These are phyloP conservation scores for Brachypalpus laphriformis DNA, from an alignment of 2,888 invertebrate genomes.

Conservation along the genomic window DNA sequence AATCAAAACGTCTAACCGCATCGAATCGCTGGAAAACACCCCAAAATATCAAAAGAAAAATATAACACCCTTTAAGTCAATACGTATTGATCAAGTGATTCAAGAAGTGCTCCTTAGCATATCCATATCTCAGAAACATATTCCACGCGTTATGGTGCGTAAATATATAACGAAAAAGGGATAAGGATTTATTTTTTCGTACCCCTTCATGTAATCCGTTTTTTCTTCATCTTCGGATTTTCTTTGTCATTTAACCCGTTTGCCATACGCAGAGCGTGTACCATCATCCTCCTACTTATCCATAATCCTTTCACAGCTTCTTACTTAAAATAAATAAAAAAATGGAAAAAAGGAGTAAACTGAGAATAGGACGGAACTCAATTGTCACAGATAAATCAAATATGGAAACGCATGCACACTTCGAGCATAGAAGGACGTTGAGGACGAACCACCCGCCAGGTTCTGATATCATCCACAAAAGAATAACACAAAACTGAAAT, in stretches of 20 bases:
- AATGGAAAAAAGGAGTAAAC: conserved; percentile 20
- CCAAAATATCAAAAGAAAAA: not conserved
- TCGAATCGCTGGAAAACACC: not conserved
- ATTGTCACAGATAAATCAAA: conserved; percentile 64
- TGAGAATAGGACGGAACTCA: conserved; percentile 26
- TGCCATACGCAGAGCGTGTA: conserved; percentile 30
- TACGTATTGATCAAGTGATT: conserved; percentile 39
- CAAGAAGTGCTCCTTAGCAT: conserved; percentile 4
- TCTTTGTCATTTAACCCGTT: conserved; percentile 62
- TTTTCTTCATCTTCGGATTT: conserved; percentile 65
- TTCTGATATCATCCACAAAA: conserved; percentile 13
- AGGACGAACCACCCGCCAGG: conserved; percentile 10
- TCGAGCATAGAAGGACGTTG: not conserved
- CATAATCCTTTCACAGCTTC: conserved; percentile 41
- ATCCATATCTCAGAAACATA: conserved; percentile 27
- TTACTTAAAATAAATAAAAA: conserved; percentile 12
- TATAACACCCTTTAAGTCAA: conserved; percentile 19
- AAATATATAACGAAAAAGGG: conserved; percentile 46
- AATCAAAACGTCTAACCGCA: conserved; percentile 29
- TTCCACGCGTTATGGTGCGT: conserved; percentile 59
- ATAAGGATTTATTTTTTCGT: conserved; percentile 9
- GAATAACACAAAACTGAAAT: conserved; percentile 36
- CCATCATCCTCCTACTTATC: conserved; percentile 48
- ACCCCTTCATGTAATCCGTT: conserved; percentile 31
- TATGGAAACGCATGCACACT: conserved; percentile 23